These are phyloP conservation scores for Whitmania pigra DNA, from an alignment of 1,140 invertebrate species.

Conservation along the genomic window DNA sequence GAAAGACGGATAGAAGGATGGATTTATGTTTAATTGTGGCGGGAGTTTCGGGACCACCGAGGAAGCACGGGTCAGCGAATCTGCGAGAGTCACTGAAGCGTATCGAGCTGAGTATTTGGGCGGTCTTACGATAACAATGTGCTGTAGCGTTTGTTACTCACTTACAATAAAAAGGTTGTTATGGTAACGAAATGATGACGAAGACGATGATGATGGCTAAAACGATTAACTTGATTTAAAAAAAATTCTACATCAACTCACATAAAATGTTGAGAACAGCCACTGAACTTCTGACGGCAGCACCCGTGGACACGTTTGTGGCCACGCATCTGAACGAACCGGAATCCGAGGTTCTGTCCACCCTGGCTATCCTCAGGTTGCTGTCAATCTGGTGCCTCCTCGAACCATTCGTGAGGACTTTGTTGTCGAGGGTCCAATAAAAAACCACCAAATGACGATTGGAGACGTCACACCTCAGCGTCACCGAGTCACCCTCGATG, in stretches of 20 bases:
- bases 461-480: constrained; percentile 50
- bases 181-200: no score
- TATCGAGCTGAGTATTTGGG: no score
- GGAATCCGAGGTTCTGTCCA: constrained; percentile 48
- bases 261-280: constrained; percentile 17
- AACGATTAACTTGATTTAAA: no score
- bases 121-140: no score
- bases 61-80: no score
- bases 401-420: constrained; percentile 48
- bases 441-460: constrained; percentile 46
- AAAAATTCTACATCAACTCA: neutral
- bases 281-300: constrained; percentile 42
- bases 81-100: no score
- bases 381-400: constrained; percentile 49
- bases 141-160: no score
- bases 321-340: constrained; percentile 55
- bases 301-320: constrained; percentile 48
- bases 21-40: no score
- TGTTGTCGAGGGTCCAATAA: constrained; percentile 48
- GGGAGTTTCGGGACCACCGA: no score
- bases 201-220: no score
- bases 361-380: constrained; percentile 49
- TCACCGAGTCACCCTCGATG: constrained; percentile 48
- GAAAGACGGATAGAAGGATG: no score
- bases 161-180: no score